A percentile compares a stretch with the other conserved stretches of the same genome.
Evolutionary conservation across 2,797 vertebrate species (phyloP).

Genomic region (Sandelia bainsii): DNA sequence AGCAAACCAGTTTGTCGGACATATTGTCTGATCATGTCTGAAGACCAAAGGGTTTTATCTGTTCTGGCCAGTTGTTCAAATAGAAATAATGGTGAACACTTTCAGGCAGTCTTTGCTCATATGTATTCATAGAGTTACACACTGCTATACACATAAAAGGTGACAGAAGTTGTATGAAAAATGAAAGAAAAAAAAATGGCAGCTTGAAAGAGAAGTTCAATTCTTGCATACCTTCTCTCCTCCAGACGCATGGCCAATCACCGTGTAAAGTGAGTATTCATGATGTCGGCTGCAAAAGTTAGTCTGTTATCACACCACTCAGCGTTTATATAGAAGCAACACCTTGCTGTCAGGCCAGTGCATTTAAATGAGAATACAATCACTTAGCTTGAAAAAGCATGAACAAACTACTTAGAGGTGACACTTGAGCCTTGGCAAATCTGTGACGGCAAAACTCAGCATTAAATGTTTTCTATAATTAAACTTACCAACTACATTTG

Average conservation of each 20-base stretch:
- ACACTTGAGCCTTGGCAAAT: background rate
- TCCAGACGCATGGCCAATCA: background rate
- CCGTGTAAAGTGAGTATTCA: background rate
- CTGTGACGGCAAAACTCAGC: background rate
- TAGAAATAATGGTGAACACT: background rate
- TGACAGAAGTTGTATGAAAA: background rate
- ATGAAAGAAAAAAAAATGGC: background rate
- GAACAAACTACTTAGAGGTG: too few relatives aligned
- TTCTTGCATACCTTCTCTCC: background rate
- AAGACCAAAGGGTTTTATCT: background rate
- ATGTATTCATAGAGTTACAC: background rate
- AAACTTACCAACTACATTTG: background rate
- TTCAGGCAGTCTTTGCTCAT: background rate
- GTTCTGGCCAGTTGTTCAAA: background rate
- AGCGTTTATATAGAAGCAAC: background rate
- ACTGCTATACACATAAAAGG: background rate
- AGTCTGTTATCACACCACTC: too few relatives aligned
- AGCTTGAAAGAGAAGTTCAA: slow-evolving; percentile 9
- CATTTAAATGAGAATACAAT: background rate
- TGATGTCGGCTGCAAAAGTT: background rate
- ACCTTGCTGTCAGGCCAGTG: background rate
- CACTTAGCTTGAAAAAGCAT: background rate
- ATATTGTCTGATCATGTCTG: too few relatives aligned
- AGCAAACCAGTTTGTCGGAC: background rate
- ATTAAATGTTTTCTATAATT: background rate